These are phyloP conservation scores for Kradibia gibbosae DNA, from an alignment of 1,140 invertebrate species.

Conservation along the genomic window DNA sequence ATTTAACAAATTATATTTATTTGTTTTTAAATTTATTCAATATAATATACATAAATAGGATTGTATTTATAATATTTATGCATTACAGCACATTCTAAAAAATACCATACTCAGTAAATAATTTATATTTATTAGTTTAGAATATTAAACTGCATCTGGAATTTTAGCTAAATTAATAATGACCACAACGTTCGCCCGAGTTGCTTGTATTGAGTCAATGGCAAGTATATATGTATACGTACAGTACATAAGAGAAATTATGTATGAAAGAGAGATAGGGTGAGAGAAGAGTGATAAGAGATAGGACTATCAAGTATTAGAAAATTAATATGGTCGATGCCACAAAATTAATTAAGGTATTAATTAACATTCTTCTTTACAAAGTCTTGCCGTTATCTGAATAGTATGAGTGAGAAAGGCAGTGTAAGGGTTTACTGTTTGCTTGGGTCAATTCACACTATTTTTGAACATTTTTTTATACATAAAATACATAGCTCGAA, in stretches of 20 bases:
- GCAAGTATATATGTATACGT: background rate
- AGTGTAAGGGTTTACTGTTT: conserved; percentile 20
- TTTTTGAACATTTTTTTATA: too few species aligned
- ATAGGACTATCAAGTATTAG: background rate
- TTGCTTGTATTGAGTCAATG: background rate
- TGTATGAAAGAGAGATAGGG: background rate
- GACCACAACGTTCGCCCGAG: too few species aligned
- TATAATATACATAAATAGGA: too few species aligned
- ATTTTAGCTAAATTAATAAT: background rate
- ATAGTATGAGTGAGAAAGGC: background rate
- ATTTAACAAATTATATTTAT: too few species aligned
- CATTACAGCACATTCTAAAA: too few species aligned
- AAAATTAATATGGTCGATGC: conserved; percentile 57
- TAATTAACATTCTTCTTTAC: conserved; percentile 66
- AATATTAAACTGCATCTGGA: background rate
- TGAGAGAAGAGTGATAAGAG: background rate
- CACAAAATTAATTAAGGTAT: conserved; percentile 66
- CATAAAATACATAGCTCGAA: too few species aligned
- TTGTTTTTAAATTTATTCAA: too few species aligned
- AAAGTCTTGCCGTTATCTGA: conserved; percentile 53
- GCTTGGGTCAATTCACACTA: too few species aligned
- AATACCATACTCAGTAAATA: too few species aligned
- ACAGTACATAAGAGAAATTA: too few species aligned
- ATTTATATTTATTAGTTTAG: too few species aligned
- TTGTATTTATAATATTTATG: too few species aligned